A percentile compares a stretch with the other conserved stretches of the same genome.
Evolutionary conservation across 92 coral and sea anemone genomes (phyloP).

Genomic region (Actinostola sp.): DNA sequence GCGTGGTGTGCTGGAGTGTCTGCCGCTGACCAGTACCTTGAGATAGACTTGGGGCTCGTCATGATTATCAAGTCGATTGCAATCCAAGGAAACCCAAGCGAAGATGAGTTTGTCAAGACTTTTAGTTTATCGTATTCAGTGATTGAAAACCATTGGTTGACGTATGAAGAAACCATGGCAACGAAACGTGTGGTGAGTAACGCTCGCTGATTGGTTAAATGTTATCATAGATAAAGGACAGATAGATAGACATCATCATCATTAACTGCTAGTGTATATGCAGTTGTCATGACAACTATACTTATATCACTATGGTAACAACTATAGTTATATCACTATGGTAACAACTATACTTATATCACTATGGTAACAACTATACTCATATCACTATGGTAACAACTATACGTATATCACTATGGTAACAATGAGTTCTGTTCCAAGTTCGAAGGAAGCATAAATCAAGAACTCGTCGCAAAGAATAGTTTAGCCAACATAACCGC

Average conservation of each 20-base stretch:
- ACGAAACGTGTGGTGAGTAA: slow-evolving; percentile 13
- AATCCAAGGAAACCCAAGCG: slow-evolving; percentile 47
- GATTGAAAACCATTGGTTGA: slow-evolving; percentile 20
- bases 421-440: neutral
- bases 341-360: neutral
- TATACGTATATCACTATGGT: neutral
- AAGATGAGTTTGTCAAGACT: slow-evolving; percentile 34
- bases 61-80: slow-evolving; percentile 32
- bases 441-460: slow-evolving; percentile 30
- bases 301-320: no score
- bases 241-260: neutral
- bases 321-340: neutral
- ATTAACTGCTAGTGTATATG: neutral
- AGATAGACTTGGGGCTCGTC: slow-evolving; percentile 43
- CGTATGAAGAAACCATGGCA: slow-evolving; percentile 8
- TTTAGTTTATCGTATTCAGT: slow-evolving; percentile 47
- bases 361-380: neutral
- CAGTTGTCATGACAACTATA: neutral
- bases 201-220: neutral
- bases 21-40: slow-evolving; percentile 48
- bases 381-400: neutral
- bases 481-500: slow-evolving; percentile 15
- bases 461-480: neutral
- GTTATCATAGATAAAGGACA: no score
- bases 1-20: slow-evolving; percentile 39